A percentile compares a stretch with the other conserved stretches of the same genome.
Conservation (phyloP, 2,797 vertebrate species). For the Chromis chromis region DNA sequence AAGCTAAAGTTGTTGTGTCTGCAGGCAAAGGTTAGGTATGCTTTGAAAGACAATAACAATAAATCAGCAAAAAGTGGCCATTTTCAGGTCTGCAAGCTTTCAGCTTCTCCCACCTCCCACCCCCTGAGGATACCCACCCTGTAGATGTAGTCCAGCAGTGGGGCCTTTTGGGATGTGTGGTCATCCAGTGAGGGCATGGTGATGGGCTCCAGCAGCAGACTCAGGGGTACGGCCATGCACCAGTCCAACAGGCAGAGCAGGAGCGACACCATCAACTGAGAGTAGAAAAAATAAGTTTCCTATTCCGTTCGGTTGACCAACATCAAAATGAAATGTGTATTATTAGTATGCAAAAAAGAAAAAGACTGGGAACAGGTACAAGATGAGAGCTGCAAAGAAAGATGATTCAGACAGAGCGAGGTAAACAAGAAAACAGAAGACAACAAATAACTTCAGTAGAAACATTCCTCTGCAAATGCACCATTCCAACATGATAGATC, state of each 20-base stretch:
- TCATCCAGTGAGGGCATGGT: conserved; percentile 89
- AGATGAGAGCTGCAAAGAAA: not conserved
- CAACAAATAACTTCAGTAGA: conserved; percentile 46
- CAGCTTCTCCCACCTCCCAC: not conserved
- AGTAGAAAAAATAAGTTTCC: conserved; percentile 13
- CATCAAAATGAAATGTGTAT: conserved; percentile 7
- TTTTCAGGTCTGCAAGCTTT: not conserved
- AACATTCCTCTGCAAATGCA: conserved; percentile 81
- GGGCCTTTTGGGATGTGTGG: conserved; percentile 85
- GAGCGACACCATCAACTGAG: conserved; percentile 94
- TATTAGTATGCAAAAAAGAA: not conserved
- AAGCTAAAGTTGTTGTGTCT: conserved; percentile 44
- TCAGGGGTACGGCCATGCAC: conserved; percentile 95
- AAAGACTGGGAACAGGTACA: not conserved
- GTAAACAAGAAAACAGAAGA: conserved; percentile 15
- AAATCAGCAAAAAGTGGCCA: conserved; percentile 5
- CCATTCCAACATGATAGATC: conserved; percentile 69
- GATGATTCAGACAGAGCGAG: not conserved
- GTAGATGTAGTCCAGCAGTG: conserved; percentile 96
- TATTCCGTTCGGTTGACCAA: conserved; percentile 4
- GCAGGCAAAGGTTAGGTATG: not conserved
- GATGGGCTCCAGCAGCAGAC: conserved; percentile 90
- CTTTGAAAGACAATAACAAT: conserved; percentile 22
- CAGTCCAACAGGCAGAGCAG: conserved; percentile 97
- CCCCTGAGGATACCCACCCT: conserved; percentile 86